Evolutionary conservation across 2,113 vertebrate genomes (phyloP).

Genomic region (Protobothrops mucrosquamatus): DNA sequence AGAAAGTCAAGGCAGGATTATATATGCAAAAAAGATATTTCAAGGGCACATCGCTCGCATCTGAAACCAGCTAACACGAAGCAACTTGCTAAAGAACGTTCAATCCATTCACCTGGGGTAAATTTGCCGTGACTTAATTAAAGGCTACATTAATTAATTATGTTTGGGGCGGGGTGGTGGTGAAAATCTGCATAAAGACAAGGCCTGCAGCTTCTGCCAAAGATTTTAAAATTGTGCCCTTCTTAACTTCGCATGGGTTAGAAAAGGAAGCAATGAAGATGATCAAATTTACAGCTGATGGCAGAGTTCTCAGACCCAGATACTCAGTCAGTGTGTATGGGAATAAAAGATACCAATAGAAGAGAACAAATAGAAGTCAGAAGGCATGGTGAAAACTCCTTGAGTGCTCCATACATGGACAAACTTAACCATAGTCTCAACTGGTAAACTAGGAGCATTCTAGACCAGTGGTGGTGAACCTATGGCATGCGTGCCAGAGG

Average conservation of each 20-base stretch:
- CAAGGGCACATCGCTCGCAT: not conserved
- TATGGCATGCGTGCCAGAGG: no score
- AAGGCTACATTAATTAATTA: not conserved
- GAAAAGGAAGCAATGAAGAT: not conserved
- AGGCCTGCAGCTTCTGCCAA: not conserved
- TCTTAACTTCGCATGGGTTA: not conserved
- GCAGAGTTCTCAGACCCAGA: not conserved
- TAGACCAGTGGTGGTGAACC: no score
- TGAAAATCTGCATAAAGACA: not conserved
- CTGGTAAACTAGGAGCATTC: no score
- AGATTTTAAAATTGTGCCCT: constrained; percentile 9
- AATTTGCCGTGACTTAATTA: not conserved
- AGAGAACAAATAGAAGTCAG: no score
- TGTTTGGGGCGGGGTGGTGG: no score
- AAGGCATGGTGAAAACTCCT: no score
- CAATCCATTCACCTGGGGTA: not conserved
- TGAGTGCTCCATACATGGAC: no score
- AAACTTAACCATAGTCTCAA: no score
- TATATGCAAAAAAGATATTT: constrained; percentile 16
- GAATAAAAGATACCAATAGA: not conserved
- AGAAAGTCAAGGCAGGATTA: constrained; percentile 23
- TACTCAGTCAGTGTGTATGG: not conserved
- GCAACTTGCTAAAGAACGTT: not conserved
- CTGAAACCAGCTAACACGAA: not conserved
- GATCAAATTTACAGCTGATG: not conserved